Evolutionary conservation across 37 sponge, comb jelly and placozoan genomes (phyloP).

Genomic region (Oopsacas minuta): DNA sequence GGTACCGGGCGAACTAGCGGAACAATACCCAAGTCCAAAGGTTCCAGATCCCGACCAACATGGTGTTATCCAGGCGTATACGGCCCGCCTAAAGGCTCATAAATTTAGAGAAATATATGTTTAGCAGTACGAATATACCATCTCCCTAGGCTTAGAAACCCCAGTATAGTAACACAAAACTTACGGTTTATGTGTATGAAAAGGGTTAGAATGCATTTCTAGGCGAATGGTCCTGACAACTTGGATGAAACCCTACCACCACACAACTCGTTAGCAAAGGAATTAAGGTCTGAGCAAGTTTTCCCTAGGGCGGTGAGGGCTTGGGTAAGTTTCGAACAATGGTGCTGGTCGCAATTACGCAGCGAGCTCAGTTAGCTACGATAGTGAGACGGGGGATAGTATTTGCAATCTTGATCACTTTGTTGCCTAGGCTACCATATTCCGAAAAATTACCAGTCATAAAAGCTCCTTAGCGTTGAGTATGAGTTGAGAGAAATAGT

Average conservation of each 20-base stretch:
- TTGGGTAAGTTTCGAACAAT: background rate
- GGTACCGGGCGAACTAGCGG: background rate
- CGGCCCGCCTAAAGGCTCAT: no score
- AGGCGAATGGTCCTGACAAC: no score
- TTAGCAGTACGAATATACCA: no score
- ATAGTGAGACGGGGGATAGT: background rate
- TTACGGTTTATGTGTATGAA: no score
- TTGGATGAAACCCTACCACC: no score
- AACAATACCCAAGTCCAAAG: background rate
- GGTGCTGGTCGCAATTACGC: background rate
- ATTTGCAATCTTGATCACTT: background rate
- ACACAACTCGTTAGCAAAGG: background rate
- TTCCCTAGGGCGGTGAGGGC: slow-evolving; percentile 10
- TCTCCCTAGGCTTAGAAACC: no score
- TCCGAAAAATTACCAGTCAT: background rate
- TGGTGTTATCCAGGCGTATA: no score
- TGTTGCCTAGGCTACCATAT: background rate
- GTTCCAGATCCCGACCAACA: no score
- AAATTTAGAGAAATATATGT: no score
- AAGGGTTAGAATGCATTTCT: no score
- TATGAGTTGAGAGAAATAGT: background rate
- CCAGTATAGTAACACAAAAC: no score
- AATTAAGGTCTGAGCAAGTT: background rate
- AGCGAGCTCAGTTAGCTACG: background rate
- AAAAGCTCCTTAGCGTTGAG: background rate